Evolutionary conservation across 1,140 invertebrate species (phyloP).

Genomic region (Drosophila equinoxialis): DNA sequence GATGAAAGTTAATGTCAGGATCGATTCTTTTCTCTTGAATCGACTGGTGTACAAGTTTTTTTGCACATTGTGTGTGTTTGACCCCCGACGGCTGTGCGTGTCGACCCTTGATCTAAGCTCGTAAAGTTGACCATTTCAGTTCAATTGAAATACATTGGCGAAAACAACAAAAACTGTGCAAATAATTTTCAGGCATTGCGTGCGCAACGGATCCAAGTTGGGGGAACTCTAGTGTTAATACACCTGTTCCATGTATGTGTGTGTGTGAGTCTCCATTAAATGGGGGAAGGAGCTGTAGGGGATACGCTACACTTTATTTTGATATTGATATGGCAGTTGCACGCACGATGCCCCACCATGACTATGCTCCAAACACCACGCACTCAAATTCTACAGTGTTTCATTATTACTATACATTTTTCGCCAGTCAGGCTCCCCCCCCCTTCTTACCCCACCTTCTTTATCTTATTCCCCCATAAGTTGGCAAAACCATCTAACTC

Average conservation of each 20-base stretch:
- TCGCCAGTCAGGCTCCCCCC: constrained; percentile 11
- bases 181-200: constrained; percentile 13
- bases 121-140: too few species aligned
- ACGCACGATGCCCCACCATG: constrained; percentile 52
- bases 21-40: too few species aligned
- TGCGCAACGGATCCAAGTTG: constrained; percentile 16
- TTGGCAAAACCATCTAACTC: background rate
- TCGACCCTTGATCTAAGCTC: too few species aligned
- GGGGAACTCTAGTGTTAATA: constrained; percentile 65
- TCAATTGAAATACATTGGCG: background rate
- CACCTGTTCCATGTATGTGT: constrained; percentile 29
- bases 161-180: background rate
- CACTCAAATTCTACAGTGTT: constrained; percentile 29
- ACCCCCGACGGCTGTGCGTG: too few species aligned
- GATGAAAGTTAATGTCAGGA: too few species aligned
- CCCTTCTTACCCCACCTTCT: too few species aligned
- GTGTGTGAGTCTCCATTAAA: too few species aligned
- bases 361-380: constrained; percentile 12
- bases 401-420: background rate
- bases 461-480: background rate
- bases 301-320: constrained; percentile 37
- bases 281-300: background rate
- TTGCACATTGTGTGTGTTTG: too few species aligned
- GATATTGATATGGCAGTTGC: constrained; percentile 78
- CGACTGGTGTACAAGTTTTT: too few species aligned